Evolutionary conservation across 2,797 vertebrate species (phyloP), one percentile per base, ranked within the genome.

Genomic region (Enteromius argenteus): DNA sequence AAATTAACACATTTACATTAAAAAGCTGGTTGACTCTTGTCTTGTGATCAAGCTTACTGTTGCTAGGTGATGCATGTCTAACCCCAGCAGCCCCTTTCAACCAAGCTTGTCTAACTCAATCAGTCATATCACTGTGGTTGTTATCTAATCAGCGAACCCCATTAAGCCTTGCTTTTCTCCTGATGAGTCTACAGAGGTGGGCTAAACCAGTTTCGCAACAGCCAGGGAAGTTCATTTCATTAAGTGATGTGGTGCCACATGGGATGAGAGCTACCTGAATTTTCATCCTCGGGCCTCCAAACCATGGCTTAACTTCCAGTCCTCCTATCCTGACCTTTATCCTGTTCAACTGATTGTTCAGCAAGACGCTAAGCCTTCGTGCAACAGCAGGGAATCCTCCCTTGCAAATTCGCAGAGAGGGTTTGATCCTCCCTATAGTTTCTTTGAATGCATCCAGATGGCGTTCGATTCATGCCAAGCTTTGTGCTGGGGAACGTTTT

Each of bases 401-500:
- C 39, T 35, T 72, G 21, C 17, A 49, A 72, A 69, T 84, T 71
- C 66, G 0, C 49, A 84, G 79, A 84, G 68, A 69, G 62, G 51
- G 67, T 80, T 53, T 83, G 72, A 79, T 79, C 37, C 56, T 37
- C 53, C 44, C 39, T 64, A 21, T 68, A 60, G 60, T 68, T 67
- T 76, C 66, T 67, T 78, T 27, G 71, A 58, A 49, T 30, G 66
- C 53, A 46, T 73, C 83, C 88, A 87, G 83, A 86, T 87, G 86
- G 83, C 3, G 21, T 73, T 30, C 10, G 14, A 13, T 42, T 27
- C 4, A 2, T 37, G 56, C 53, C 86, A 86, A 76, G 67, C 35
- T 66, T 72, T 78, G 68, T 72, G 32, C 39, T 80, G 30, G 66
- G 71, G 69, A 39, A 42, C 42, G 15, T 83, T 85, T 84, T 72